A percentile compares a stretch with the other conserved stretches of the same genome.
Evolutionary conservation across 2,113 vertebrate species (phyloP).

Genomic region (Melanocharis versteri): DNA sequence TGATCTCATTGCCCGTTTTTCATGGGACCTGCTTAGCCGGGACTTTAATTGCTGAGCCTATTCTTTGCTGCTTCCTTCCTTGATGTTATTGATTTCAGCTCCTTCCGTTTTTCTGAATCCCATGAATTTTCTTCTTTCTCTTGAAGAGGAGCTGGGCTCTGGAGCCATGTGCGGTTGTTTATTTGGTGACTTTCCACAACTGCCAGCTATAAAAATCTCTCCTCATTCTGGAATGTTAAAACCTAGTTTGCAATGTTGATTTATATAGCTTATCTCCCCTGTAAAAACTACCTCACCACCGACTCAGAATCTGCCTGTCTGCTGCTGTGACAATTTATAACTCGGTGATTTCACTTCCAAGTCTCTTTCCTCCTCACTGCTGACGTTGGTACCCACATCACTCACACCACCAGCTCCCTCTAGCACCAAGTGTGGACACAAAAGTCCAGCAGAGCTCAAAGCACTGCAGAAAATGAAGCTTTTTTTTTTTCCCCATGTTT

Average conservation of each 20-base stretch:
- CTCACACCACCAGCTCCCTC: background rate
- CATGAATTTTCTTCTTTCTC: background rate
- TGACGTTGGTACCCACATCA: background rate
- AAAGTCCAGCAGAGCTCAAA: background rate
- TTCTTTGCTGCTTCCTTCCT: slow-evolving; percentile 52
- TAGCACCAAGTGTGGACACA: background rate
- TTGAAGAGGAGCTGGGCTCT: background rate
- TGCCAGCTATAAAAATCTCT: slow-evolving; percentile 21
- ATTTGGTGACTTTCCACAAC: background rate
- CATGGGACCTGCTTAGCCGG: slow-evolving; percentile 7
- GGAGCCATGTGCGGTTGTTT: background rate
- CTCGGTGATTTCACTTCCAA: background rate
- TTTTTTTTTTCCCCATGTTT: background rate
- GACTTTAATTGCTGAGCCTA: slow-evolving; percentile 43
- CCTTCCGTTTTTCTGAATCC: background rate
- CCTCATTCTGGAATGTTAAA: background rate
- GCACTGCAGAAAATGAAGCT: background rate
- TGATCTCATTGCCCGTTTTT: slow-evolving; percentile 39
- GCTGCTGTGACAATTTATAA: background rate
- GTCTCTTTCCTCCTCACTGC: background rate
- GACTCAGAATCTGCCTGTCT: background rate
- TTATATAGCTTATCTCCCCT: slow-evolving; percentile 28
- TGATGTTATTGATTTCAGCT: slow-evolving; percentile 11
- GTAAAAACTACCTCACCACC: slow-evolving; percentile 2
- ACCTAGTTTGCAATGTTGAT: slow-evolving; percentile 3